Evolutionary conservation across 35 echinoderm and acorn worm genomes (phyloP).

Genomic region (Holothuria glaberrima): DNA sequence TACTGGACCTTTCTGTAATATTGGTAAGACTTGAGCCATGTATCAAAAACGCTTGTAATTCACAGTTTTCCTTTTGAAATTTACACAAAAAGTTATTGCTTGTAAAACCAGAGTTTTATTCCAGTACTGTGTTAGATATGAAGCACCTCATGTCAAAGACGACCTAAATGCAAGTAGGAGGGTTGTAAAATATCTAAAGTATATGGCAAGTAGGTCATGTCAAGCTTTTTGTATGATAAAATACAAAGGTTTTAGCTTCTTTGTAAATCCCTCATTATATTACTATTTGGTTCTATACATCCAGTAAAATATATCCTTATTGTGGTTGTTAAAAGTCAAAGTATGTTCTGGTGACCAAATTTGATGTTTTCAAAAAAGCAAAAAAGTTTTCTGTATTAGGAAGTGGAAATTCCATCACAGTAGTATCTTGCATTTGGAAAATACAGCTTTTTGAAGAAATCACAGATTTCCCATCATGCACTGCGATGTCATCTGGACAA

Average conservation of each 20-base stretch:
- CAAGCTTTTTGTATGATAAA: too few species aligned
- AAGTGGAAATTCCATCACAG: too few species aligned
- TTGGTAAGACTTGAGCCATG: slow-evolving; percentile 43
- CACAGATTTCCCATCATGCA: too few species aligned
- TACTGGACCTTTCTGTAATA: slow-evolving; percentile 84
- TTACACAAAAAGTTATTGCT: not conserved
- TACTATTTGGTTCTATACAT: not conserved
- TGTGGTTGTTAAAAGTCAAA: not conserved
- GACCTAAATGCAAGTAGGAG: not conserved
- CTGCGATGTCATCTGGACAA: too few species aligned
- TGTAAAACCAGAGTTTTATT: not conserved
- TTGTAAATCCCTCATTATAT: too few species aligned
- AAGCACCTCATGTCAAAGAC: not conserved
- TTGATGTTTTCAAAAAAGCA: too few species aligned
- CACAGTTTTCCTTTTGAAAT: not conserved
- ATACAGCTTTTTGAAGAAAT: too few species aligned
- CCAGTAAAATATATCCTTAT: not conserved
- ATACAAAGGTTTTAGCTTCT: too few species aligned
- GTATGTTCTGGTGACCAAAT: too few species aligned
- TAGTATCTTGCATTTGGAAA: too few species aligned
- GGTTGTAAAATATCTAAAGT: not conserved
- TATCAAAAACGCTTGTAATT: not conserved
- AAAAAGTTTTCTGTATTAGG: too few species aligned
- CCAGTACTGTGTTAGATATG: not conserved
- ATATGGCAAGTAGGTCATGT: not conserved